Percentiles rank a stretch among this genome's conserved stretches.
phyloP scores from a whole-genome alignment of 1,140 invertebrate genomes.

The Myzus persicae region DNA sequence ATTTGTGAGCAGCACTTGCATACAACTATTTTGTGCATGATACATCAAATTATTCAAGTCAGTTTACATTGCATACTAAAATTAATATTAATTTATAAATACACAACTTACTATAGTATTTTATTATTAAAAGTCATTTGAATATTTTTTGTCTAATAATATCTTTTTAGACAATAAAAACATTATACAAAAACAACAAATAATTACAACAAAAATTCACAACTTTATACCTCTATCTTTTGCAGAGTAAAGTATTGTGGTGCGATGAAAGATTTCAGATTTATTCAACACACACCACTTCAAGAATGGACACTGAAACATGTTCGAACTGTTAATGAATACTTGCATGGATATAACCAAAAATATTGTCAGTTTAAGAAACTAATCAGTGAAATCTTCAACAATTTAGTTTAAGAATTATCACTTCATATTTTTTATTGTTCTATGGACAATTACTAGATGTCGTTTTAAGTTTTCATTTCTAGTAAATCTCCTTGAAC shows the following conservation, averaged over 20 bases:
- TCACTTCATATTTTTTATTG: background rate
- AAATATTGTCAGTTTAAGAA: background rate
- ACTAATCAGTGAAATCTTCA: background rate
- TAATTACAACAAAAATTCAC: background rate
- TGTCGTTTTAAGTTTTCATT: slow-evolving; percentile 67
- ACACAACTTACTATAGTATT: background rate
- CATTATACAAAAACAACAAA: background rate
- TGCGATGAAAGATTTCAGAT: background rate
- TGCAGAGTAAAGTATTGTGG: background rate
- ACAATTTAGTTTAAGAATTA: background rate
- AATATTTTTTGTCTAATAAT: background rate
- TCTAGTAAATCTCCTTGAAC: slow-evolving; percentile 65
- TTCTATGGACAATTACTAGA: slow-evolving; percentile 56
- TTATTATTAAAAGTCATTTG: background rate
- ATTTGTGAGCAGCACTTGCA: background rate
- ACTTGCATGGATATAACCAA: background rate
- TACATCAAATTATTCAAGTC: background rate
- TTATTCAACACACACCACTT: background rate
- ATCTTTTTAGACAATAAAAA: background rate
- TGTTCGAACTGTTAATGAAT: background rate
- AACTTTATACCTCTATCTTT: background rate
- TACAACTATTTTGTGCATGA: background rate
- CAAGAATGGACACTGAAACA: background rate
- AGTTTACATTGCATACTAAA: background rate
- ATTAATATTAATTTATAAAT: background rate